Evolutionary conservation across 1,140 invertebrate genomes (phyloP).

Genomic region (Lamellibrachia luymesi): DNA sequence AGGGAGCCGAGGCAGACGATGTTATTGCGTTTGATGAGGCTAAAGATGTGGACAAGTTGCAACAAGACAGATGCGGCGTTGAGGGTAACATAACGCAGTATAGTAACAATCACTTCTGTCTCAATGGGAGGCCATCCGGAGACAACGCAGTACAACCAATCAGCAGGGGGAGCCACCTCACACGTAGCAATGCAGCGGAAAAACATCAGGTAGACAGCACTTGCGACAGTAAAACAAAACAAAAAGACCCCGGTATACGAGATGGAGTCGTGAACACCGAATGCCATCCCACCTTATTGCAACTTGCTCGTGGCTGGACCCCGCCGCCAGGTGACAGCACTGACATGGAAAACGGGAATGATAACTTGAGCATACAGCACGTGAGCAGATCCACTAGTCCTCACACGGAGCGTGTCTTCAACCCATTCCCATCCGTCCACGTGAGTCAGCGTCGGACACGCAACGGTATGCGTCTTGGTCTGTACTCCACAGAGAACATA

Average conservation of each 20-base stretch:
- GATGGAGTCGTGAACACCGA: background rate
- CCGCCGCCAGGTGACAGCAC: background rate
- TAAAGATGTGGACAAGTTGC: background rate
- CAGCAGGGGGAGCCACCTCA: background rate
- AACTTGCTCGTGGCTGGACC: background rate
- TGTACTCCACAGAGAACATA: constrained; percentile 36
- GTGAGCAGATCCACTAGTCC: background rate
- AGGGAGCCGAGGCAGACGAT: background rate
- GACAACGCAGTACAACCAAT: background rate
- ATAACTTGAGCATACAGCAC: background rate
- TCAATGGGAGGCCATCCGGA: background rate
- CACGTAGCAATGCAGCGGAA: background rate
- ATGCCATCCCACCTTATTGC: background rate
- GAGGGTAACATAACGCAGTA: background rate
- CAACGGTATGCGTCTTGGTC: constrained; percentile 45
- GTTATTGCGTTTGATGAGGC: background rate
- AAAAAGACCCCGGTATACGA: background rate
- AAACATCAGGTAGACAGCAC: background rate
- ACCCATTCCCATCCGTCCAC: constrained; percentile 44
- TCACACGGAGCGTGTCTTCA: constrained; percentile 30
- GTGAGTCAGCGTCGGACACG: constrained; percentile 39
- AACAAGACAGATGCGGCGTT: background rate
- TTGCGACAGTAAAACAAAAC: background rate
- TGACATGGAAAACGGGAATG: background rate
- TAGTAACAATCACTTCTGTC: background rate